Base-by-base conservation (phyloP, 1,140 invertebrate species). In the Globodera rostochiensis region DNA sequence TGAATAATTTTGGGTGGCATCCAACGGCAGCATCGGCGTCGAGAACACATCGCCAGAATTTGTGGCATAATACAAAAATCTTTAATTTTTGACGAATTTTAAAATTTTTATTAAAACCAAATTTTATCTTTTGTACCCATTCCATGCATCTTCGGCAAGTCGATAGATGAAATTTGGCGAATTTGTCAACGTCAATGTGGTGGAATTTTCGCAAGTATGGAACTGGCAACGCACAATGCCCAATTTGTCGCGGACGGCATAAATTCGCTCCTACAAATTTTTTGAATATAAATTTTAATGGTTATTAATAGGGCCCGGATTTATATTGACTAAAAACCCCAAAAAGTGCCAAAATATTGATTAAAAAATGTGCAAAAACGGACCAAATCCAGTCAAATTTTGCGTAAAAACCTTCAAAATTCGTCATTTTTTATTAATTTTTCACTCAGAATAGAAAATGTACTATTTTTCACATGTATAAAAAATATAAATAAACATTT, bases 61-160 rank as follows among this genome's bases (percentile, higher is more conserved):
- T 19, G 86, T 86, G 46, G 69, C 64, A 76, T 86, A 86, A 69
- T 85, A 85, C 15, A 85, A 21, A 66, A 86, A 83, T 36, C 83
- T 84, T 60, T 73, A 84, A 21, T 36, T 19, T 77, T 19, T 57
- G 25, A 25, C 25, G 25, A 25, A 25, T 25, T 25, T 25, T 25
- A 25, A 25, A 25, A 25, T 25, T 25, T 25, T 25, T 25, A 25
- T 25, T 25, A 25, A 25, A 25, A 25, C 3, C 46, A 1, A 6
- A 13, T n/a, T 4, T 47, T 1, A n/a, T 25, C 50, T n/a, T 73
- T 21, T 21, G 5, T 74, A 86, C 73, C 85, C 85, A 80, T 86
- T 86, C 73, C 70, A 87, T 5, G 79, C 60, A 78, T 86, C 85
- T n/a, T 82, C 67, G 25, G 80, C 85, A n/a, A 86, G 79, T 36